Conservation (phyloP, 2,797 vertebrate genomes). For the Notolepis coatsorum region DNA sequence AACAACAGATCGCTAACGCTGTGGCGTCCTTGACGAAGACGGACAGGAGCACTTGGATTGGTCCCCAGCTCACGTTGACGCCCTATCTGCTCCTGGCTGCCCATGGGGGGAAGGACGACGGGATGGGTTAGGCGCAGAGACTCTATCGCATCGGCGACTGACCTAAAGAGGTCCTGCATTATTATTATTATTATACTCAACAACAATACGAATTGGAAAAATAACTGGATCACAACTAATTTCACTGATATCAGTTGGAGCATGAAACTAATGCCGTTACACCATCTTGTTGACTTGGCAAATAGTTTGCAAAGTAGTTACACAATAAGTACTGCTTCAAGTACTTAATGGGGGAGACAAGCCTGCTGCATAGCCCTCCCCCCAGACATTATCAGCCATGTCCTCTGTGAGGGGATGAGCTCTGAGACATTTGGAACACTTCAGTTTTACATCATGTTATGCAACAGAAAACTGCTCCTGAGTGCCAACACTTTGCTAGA, state of each 20-base stretch:
- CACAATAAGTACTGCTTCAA: constrained; percentile 25
- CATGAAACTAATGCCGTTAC: background rate
- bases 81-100: no score
- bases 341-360: constrained; percentile 37
- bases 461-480: constrained; percentile 15
- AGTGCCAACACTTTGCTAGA: no score
- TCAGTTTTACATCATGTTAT: constrained; percentile 55
- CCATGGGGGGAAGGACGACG: no score
- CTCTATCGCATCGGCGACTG: no score
- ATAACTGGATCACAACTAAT: background rate
- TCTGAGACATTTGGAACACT: constrained; percentile 70
- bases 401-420: constrained; percentile 55
- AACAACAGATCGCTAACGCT: no score
- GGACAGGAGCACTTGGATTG: no score
- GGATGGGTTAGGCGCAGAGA: no score
- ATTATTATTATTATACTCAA: no score
- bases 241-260: background rate
- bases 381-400: constrained; percentile 69
- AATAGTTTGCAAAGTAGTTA: constrained; percentile 6
- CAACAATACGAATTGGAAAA: no score
- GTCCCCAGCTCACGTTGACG: no score
- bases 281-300: background rate
- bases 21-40: no score
- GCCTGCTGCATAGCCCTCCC: constrained; percentile 56
- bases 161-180: no score